Base-by-base conservation (phyloP, 2,888 invertebrate genomes). In the Ligdia adustata region DNA sequence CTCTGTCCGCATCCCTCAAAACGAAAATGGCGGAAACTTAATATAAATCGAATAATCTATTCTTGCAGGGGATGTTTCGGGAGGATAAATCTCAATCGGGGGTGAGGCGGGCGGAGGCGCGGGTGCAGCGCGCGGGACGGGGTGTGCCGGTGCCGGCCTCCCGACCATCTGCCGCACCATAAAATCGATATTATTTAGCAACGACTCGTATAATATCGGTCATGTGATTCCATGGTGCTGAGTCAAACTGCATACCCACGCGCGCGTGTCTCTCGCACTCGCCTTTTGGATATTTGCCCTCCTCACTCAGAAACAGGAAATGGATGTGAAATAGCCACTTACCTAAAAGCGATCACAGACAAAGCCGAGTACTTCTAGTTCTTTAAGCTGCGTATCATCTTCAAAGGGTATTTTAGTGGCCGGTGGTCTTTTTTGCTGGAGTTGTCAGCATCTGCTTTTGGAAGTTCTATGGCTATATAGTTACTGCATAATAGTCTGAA, bases 1-100 rank as follows among this genome's bases (percentile, higher is more conserved):
- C 65, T 67, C 69, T 64, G 67, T 69, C 67, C 73, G 73, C 72
- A 74, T 82, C 87, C 82, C 83, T 85, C 80, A 75, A 73, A 82
- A 82, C 81, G 77, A 83, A 79, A 86, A 85, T 84, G 82, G 82
- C 85, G 88, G 85, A 89, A 89, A 90, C 86, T 82, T 84, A 88
- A 88, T 89, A 88, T 87, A 89, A 89, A 88, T 86, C 84, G 86
- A 79, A 88, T 89, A 87, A 89, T 84, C 81, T 77, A 82, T 79
- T 84, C 73, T 77, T 71, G 77, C 75, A 76, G 84, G 89, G 87
- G 82, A 79, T 73, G 76, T 82, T 87, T 84, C 71, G 82, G 80
- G 79, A 73, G 83, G 81, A 87, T 86, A 84, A 85, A 86, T 87
- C 83, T 87, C 79, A 81, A 86, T 87, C 79, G 84, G 86, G 87